Conservation (phyloP, 2,113 vertebrate genomes). For the Odocoileus hemionus region DNA sequence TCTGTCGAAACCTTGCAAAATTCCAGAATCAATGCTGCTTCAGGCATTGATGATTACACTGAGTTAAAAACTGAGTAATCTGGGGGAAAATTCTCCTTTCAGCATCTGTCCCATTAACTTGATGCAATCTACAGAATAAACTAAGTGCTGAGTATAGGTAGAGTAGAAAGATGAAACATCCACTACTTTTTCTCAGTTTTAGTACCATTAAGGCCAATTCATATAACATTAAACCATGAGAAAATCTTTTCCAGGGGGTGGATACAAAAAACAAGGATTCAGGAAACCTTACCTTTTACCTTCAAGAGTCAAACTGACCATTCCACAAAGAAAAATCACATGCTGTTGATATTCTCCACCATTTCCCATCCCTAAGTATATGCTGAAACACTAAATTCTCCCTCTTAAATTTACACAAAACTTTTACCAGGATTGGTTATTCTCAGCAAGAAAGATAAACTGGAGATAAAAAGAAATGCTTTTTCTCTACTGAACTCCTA, state of each 20-base stretch:
- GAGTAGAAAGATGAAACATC: background rate
- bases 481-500: background rate
- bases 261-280: background rate
- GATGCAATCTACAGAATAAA: background rate
- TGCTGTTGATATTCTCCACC: background rate
- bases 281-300: background rate
- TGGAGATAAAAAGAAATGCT: background rate
- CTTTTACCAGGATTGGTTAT: background rate
- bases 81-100: background rate
- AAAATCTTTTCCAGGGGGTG: background rate
- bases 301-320: background rate
- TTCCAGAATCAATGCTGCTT: background rate
- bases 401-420: background rate
- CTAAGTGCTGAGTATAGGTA: background rate
- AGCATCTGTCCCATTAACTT: background rate
- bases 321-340: background rate
- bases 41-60: background rate
- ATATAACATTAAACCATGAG: background rate
- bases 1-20: background rate
- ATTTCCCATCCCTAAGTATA: background rate
- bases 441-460: background rate
- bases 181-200: background rate
- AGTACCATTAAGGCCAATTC: background rate
- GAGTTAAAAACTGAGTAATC: background rate
- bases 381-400: background rate